These are phyloP conservation scores for Saccostrea cuccullata DNA, from an alignment of 1,140 invertebrate species.

Conservation along the genomic window DNA sequence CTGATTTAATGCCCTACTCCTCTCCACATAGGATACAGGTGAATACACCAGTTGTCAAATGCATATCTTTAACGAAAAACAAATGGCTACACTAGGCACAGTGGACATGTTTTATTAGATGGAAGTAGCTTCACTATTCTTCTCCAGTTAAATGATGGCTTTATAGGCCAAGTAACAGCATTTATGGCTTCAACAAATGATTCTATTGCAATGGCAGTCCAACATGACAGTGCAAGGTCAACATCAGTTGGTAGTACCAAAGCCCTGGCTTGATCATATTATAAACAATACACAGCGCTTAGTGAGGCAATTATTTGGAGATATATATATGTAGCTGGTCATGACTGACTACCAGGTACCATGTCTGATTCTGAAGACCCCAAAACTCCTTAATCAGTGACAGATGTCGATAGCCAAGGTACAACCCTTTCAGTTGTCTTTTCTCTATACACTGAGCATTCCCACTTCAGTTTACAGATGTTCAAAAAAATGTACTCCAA, in stretches of 20 bases:
- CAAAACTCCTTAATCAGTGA: background rate
- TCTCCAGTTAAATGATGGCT: constrained; percentile 26
- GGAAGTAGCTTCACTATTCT: background rate
- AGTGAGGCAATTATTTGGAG: background rate
- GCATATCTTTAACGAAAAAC: constrained; percentile 31
- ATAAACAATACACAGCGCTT: background rate
- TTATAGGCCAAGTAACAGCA: constrained; percentile 20
- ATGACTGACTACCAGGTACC: background rate
- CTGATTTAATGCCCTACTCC: background rate
- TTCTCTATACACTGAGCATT: background rate
- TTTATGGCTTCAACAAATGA: constrained; percentile 31
- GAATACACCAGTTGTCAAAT: constrained; percentile 14
- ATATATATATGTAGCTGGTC: background rate
- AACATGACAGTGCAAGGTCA: background rate
- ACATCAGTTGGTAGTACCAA: background rate
- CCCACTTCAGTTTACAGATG: background rate
- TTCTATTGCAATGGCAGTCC: background rate
- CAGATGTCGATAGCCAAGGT: background rate
- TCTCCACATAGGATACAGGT: constrained; percentile 15
- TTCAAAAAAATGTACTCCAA: background rate
- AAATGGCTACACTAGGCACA: constrained; percentile 25
- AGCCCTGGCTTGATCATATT: background rate
- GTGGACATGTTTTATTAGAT: constrained; percentile 13
- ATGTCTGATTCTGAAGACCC: background rate
- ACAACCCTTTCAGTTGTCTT: background rate